Conservation (phyloP, 2,888 invertebrate genomes). For the Lissocephala sabroskyi region DNA sequence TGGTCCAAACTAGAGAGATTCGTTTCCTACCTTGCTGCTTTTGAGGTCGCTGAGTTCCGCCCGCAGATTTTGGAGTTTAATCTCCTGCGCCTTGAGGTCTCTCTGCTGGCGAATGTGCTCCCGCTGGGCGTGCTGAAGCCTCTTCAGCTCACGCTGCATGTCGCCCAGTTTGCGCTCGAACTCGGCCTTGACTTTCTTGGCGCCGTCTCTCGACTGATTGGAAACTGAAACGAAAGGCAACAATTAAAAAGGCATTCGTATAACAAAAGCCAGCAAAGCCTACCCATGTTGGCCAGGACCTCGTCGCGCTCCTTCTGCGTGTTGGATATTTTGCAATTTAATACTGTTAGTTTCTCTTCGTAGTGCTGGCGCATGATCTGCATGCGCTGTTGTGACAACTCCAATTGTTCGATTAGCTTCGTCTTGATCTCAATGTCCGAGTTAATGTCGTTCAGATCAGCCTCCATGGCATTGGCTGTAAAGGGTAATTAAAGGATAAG, state of each 20-base stretch:
- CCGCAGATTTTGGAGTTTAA: slow-evolving; percentile 80
- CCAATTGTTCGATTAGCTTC: slow-evolving; percentile 93
- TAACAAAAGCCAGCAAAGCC: too few relatives aligned
- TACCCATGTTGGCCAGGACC: slow-evolving; percentile 77
- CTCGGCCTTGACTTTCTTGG: slow-evolving; percentile 88
- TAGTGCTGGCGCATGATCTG: slow-evolving; percentile 91
- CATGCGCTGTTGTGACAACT: slow-evolving; percentile 88
- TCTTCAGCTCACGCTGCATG: slow-evolving; percentile 89
- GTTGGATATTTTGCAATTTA: slow-evolving; percentile 87
- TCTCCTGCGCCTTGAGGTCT: slow-evolving; percentile 83
- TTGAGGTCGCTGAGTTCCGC: slow-evolving; percentile 88
- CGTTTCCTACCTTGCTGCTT: slow-evolving; percentile 79
- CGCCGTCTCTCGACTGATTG: slow-evolving; percentile 75
- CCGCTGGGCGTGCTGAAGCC: slow-evolving; percentile 88
- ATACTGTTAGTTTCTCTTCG: slow-evolving; percentile 89
- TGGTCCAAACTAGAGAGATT: too few relatives aligned
- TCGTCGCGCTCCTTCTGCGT: slow-evolving; percentile 94
- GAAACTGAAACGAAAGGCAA: slow-evolving; percentile 25
- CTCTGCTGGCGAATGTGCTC: slow-evolving; percentile 90
- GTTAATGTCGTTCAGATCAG: slow-evolving; percentile 90
- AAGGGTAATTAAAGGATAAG: neutral
- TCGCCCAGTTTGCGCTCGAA: slow-evolving; percentile 88
- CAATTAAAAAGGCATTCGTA: neutral
- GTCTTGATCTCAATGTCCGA: slow-evolving; percentile 96
- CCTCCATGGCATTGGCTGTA: slow-evolving; percentile 77